A percentile compares a stretch with the other conserved stretches of the same genome.
phyloP scores from a whole-genome alignment of 2,797 vertebrate species.

The Lagodon rhomboides region DNA sequence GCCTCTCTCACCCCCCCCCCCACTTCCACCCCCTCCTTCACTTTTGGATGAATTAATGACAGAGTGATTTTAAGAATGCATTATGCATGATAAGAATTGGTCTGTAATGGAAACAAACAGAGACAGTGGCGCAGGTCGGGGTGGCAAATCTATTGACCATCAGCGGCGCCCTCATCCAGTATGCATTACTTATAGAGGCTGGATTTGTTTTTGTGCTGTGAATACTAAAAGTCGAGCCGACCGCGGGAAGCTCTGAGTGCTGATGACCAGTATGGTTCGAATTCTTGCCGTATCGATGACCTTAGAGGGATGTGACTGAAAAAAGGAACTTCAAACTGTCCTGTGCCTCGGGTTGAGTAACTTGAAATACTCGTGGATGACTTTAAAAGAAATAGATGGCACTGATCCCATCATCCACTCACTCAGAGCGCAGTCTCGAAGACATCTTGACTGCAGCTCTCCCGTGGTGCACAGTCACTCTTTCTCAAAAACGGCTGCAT shows the following conservation, averaged over 20 bases:
- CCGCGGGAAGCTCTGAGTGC: slow-evolving; percentile 32
- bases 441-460: slow-evolving; percentile 51
- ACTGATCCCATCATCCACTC: slow-evolving; percentile 57
- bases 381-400: slow-evolving; percentile 67
- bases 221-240: slow-evolving; percentile 53
- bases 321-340: slow-evolving; percentile 30
- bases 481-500: slow-evolving; percentile 32
- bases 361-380: slow-evolving; percentile 45
- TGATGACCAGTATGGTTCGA: slow-evolving; percentile 53
- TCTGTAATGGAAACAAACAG: slow-evolving; percentile 80
- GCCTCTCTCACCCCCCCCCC: not conserved
- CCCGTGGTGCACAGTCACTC: slow-evolving; percentile 27
- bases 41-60: slow-evolving; percentile 77
- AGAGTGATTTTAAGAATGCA: slow-evolving; percentile 72
- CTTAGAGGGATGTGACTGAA: slow-evolving; percentile 18
- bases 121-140: slow-evolving; percentile 60
- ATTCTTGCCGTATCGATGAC: slow-evolving; percentile 46
- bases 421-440: slow-evolving; percentile 36
- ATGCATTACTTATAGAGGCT: slow-evolving; percentile 74
- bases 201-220: slow-evolving; percentile 66
- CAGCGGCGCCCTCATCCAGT: slow-evolving; percentile 60
- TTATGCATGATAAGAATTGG: slow-evolving; percentile 78
- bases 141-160: slow-evolving; percentile 73
- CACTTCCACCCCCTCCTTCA: slow-evolving; percentile 26
- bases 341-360: slow-evolving; percentile 25